Evolutionary conservation across 2,113 vertebrate species (phyloP), one percentile per base, ranked within the genome.

Genomic region (Lophochroa leadbeateri): DNA sequence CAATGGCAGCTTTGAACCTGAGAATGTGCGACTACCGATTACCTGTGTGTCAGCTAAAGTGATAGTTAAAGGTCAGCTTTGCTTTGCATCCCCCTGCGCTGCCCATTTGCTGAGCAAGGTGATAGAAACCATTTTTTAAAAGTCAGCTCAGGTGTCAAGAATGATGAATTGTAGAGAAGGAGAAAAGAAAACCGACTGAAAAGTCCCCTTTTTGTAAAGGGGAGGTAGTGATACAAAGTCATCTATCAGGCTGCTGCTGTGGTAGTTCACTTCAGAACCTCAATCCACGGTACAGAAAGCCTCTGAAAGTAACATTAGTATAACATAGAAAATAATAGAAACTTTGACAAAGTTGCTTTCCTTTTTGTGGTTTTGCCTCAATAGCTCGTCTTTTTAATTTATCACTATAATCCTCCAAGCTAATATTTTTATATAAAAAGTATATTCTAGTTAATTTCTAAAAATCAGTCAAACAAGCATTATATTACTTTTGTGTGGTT

Each of bases 131-230:
- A 43, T 63, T 85, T 58, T 9, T 14, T 65, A 82, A 90, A 87
- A 94, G 94, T 75, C 82, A 71, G 88, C 88, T 79, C 29, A 7
- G 29, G 43, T 88, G 91, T 96, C 90, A 72, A 4, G 69, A 68
- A 65, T 97, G 97, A 97, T 96, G 60, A 96, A 98, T 97, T 95
- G 76, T 55, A 43, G 65, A 86, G 61, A 76, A 46, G 70, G 81
- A 92, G 79, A 72, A 84, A 90, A 77, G 79, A 71, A 88, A 96
- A 74, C 1, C 4, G 6, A 21, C 79, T 35, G 87, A 88, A 61
- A 93, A 91, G 94, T 87, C n/a, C 75, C n/a, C 28, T 37, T 96
- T 92, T 75, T 91, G 17, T 64, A 68, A 79, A 94, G 65, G 57
- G 65, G 92, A 92, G 87, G 76, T 15, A 35, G 67, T 67, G 92